phyloP scores from a whole-genome alignment of 2,888 invertebrate species.

The Cheilosia impressa region DNA sequence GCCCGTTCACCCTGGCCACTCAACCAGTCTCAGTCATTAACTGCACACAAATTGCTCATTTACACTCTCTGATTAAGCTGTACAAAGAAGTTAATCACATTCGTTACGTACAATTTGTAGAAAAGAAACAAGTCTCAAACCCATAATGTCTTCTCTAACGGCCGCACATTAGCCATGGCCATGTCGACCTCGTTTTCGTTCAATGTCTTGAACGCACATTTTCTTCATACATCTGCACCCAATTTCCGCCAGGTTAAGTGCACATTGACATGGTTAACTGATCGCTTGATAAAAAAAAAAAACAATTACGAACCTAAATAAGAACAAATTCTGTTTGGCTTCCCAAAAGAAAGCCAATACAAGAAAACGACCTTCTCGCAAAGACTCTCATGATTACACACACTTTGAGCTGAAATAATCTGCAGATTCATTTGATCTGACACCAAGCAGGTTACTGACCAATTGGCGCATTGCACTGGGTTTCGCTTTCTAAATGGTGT shows the following conservation, averaged over 20 bases:
- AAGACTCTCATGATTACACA: background rate
- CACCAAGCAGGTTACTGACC: conserved; percentile 11
- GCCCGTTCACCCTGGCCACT: background rate
- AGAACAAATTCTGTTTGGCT: conserved; percentile 10
- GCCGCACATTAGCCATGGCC: conserved; percentile 36
- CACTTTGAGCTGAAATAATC: conserved; percentile 1
- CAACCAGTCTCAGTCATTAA: conserved; percentile 11
- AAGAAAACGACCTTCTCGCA: conserved; percentile 1
- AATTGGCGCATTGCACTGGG: background rate
- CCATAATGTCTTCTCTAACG: conserved; percentile 57
- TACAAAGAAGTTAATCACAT: conserved; percentile 41
- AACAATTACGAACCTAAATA: background rate
- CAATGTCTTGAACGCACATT: conserved; percentile 57
- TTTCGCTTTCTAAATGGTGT: conserved; percentile 7
- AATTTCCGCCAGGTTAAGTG: conserved; percentile 53
- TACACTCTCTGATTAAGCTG: conserved; percentile 22
- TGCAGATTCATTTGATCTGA: background rate
- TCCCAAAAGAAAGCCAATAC: conserved; percentile 21
- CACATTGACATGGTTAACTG: conserved; percentile 60
- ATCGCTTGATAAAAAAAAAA: conserved; percentile 19
- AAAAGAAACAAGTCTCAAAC: conserved; percentile 17
- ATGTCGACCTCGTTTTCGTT: conserved; percentile 59
- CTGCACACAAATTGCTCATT: conserved; percentile 26
- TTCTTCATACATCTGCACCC: conserved; percentile 34
- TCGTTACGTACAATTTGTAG: conserved; percentile 36